Evolutionary conservation across 2,888 invertebrate species (phyloP).

Genomic region (Diabrotica balteata): DNA sequence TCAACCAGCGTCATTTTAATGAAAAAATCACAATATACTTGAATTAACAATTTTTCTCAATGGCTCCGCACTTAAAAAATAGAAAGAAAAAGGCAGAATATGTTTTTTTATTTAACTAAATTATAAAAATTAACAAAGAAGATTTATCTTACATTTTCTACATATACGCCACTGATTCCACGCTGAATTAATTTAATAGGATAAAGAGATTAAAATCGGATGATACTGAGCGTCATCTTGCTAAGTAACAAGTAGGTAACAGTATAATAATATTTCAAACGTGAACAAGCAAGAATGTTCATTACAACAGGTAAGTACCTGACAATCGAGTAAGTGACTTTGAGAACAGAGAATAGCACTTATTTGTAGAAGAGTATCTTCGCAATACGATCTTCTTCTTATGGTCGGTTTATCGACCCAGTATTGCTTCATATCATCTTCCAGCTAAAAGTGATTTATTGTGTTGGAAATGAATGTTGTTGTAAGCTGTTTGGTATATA

Average conservation of each 20-base stretch:
- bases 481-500: conserved; percentile 7
- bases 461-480: conserved; percentile 1
- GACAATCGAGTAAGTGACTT: conserved; percentile 13
- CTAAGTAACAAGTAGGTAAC: conserved; percentile 12
- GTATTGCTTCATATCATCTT: conserved; percentile 12
- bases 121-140: too few species aligned
- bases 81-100: too few species aligned
- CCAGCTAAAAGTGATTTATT: conserved; percentile 17
- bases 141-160: too few species aligned
- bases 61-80: too few species aligned
- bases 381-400: conserved; percentile 12
- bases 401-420: conserved; percentile 13
- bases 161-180: background rate
- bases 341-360: conserved; percentile 9
- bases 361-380: conserved; percentile 7
- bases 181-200: background rate
- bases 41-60: too few species aligned
- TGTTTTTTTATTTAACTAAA: too few species aligned
- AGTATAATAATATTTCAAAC: conserved; percentile 5
- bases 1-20: too few species aligned
- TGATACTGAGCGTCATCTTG: conserved; percentile 3
- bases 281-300: conserved; percentile 13
- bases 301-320: conserved; percentile 10
- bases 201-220: conserved; percentile 11
- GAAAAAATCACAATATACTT: too few species aligned